Evolutionary conservation across 92 coral and sea anemone species (phyloP).

Genomic region (Porites rus): DNA sequence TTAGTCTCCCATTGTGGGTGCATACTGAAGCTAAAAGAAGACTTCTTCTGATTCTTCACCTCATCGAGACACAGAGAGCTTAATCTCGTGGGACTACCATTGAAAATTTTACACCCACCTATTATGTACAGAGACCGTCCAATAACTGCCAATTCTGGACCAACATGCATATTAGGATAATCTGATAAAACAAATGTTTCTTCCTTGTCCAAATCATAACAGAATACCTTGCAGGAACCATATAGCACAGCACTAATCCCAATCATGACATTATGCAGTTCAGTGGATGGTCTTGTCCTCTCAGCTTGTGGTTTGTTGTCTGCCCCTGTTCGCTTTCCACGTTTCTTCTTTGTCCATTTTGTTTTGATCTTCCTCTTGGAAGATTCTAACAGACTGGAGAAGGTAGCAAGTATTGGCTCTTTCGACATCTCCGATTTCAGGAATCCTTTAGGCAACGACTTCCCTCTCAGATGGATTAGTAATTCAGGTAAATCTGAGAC

Average conservation of each 20-base stretch:
- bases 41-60: slow-evolving; percentile 35
- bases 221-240: slow-evolving; percentile 69
- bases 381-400: background rate
- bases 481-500: slow-evolving; percentile 48
- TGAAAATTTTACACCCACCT: slow-evolving; percentile 33
- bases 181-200: slow-evolving; percentile 65
- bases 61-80: slow-evolving; percentile 65
- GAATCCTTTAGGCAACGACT: slow-evolving; percentile 58
- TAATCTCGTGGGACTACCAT: slow-evolving; percentile 53
- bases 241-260: slow-evolving; percentile 60
- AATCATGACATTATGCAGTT: slow-evolving; percentile 60
- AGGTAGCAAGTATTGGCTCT: slow-evolving; percentile 48
- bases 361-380: slow-evolving; percentile 43
- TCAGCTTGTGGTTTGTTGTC: background rate
- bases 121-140: slow-evolving; percentile 75
- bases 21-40: background rate
- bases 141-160: slow-evolving; percentile 65
- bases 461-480: slow-evolving; percentile 40
- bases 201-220: slow-evolving; percentile 77
- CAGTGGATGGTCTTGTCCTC: slow-evolving; percentile 65
- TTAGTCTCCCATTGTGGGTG: slow-evolving; percentile 68
- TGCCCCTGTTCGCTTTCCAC: slow-evolving; percentile 34
- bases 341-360: slow-evolving; percentile 29
- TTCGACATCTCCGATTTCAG: slow-evolving; percentile 39
- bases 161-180: slow-evolving; percentile 59